Conservation (phyloP, 2,113 vertebrate species). For the Semnornis frantzii region DNA sequence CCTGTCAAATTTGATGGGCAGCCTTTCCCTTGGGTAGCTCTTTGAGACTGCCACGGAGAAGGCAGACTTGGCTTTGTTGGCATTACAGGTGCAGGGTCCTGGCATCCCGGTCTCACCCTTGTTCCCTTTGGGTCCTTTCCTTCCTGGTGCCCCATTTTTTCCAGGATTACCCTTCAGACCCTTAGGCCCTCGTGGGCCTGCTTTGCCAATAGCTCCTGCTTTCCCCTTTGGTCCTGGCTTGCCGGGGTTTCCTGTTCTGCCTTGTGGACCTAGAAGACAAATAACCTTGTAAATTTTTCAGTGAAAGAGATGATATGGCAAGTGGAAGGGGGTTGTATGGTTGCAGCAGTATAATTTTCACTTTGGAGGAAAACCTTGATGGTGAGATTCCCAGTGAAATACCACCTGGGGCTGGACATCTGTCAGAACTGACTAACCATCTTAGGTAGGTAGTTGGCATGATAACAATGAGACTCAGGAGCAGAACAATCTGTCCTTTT, state of each 20-base stretch:
- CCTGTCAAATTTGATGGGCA: conserved; percentile 93
- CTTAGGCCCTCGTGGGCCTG: conserved; percentile 87
- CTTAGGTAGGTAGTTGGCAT: not conserved
- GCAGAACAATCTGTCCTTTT: not conserved
- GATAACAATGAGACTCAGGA: not conserved
- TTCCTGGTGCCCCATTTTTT: conserved; percentile 74
- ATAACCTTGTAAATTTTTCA: not conserved
- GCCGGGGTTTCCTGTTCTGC: conserved; percentile 87
- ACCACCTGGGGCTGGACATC: not conserved
- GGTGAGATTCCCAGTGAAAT: not conserved
- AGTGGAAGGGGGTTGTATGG: not conserved
- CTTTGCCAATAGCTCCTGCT: conserved; percentile 86
- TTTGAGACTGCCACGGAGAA: conserved; percentile 94
- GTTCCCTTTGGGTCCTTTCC: conserved; percentile 85
- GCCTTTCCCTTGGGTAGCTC: conserved; percentile 92
- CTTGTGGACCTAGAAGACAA: conserved; percentile 78
- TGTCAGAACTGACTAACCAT: not conserved
- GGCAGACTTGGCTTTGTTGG: conserved; percentile 82
- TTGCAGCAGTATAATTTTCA: not conserved
- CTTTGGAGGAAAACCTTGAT: not conserved
- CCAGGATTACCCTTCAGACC: conserved; percentile 83
- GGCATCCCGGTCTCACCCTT: conserved; percentile 79
- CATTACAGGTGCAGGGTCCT: conserved; percentile 86
- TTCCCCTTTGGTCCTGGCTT: conserved; percentile 89
- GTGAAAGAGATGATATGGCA: not conserved